These are phyloP conservation scores for Hydrotaea cyrtoneurina DNA, from an alignment of 2,888 invertebrate species.

Conservation along the genomic window DNA sequence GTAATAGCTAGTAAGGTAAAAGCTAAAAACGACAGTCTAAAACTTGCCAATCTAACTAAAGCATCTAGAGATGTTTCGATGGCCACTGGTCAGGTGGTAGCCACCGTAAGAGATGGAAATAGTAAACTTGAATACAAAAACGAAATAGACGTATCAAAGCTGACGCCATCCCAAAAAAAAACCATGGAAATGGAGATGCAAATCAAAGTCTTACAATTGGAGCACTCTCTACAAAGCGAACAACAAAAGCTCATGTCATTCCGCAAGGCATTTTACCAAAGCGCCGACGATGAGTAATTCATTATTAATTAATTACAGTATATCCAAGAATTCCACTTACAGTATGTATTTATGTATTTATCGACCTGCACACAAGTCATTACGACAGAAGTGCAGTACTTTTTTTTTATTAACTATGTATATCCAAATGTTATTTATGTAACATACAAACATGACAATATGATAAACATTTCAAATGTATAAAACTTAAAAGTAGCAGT, in stretches of 20 bases:
- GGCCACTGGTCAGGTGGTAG: constrained; percentile 95
- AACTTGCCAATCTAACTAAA: constrained; percentile 89
- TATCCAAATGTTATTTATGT: neutral
- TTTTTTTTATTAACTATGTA: neutral
- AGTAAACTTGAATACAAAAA: constrained; percentile 93
- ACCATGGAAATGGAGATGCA: constrained; percentile 98
- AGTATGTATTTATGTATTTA: neutral
- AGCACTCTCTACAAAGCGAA: constrained; percentile 94
- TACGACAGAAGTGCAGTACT: neutral
- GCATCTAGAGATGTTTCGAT: constrained; percentile 95
- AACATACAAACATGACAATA: constrained; percentile 27
- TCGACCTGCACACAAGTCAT: neutral
- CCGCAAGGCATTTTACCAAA: constrained; percentile 92
- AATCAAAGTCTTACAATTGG: constrained; percentile 95
- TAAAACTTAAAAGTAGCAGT: neutral
- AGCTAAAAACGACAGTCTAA: constrained; percentile 91
- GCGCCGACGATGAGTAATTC: constrained; percentile 72
- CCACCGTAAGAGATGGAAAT: constrained; percentile 94
- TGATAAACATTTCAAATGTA: constrained; percentile 20
- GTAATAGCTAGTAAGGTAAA: constrained; percentile 98
- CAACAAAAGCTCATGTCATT: constrained; percentile 91
- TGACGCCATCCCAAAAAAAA: constrained; percentile 96
- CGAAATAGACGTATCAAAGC: constrained; percentile 92
- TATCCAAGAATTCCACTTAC: neutral
- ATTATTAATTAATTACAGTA: neutral